Percentiles rank a stretch among this genome's conserved stretches.
These are phyloP conservation scores for Thunnus albacares DNA, from an alignment of 2,797 vertebrate genomes.

Conservation along the genomic window DNA sequence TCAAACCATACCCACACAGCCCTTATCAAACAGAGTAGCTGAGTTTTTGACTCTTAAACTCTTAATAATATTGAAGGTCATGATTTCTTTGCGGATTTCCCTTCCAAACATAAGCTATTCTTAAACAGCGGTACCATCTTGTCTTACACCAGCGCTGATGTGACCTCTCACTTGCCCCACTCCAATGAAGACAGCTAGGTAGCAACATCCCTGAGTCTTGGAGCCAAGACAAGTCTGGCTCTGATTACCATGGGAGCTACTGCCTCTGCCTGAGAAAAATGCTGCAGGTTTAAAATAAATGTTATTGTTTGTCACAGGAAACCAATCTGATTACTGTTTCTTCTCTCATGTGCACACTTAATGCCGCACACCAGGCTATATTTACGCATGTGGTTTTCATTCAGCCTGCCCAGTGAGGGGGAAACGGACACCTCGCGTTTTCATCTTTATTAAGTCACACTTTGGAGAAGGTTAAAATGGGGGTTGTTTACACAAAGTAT, in stretches of 20 bases:
- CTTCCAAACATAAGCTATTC: constrained; percentile 41
- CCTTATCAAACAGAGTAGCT: too few relatives aligned
- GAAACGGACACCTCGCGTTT: constrained; percentile 77
- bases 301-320: constrained; percentile 99
- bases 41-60: background rate
- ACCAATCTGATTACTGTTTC: constrained; percentile 97
- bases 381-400: constrained; percentile 98
- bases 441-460: constrained; percentile 85
- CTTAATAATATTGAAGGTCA: background rate
- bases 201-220: constrained; percentile 53
- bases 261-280: constrained; percentile 90
- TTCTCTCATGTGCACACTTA: constrained; percentile 87
- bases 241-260: constrained; percentile 94
- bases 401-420: constrained; percentile 69
- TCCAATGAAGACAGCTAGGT: constrained; percentile 61
- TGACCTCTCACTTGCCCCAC: constrained; percentile 88
- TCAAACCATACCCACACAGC: too few relatives aligned
- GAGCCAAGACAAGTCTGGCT: constrained; percentile 90
- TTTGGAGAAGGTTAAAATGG: constrained; percentile 79
- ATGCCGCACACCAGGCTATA: constrained; percentile 84
- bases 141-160: constrained; percentile 61
- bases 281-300: constrained; percentile 94
- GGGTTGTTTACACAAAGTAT: constrained; percentile 80
- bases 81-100: constrained; percentile 15
- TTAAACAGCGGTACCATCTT: constrained; percentile 28